Evolutionary conservation across 1,140 invertebrate genomes (phyloP).

Genomic region (Brachionus calyciflorus): DNA sequence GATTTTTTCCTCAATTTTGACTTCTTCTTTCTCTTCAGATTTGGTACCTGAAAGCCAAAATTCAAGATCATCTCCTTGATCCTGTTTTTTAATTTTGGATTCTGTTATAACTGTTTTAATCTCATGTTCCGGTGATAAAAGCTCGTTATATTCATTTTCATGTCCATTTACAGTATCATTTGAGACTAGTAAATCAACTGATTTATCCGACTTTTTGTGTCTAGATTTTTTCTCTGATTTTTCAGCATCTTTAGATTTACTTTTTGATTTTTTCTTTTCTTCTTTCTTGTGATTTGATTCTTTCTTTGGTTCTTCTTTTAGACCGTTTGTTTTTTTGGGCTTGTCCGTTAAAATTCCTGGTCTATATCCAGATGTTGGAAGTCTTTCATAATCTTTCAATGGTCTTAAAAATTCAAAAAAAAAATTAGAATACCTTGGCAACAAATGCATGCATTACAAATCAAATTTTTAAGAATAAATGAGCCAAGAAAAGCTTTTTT

Average conservation of each 20-base stretch:
- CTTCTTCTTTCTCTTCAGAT: background rate
- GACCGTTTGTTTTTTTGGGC: background rate
- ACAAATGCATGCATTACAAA: too few relatives aligned
- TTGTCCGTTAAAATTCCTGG: background rate
- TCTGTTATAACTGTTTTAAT: too few relatives aligned
- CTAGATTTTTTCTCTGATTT: conserved; percentile 6
- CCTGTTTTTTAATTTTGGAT: background rate
- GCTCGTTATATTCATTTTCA: conserved; percentile 31
- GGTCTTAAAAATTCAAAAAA: conserved; percentile 12
- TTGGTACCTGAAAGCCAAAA: conserved; percentile 17
- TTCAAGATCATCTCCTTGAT: conserved; percentile 36
- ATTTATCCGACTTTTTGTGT: conserved; percentile 11
- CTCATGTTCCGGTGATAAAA: conserved; percentile 24
- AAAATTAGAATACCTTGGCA: background rate
- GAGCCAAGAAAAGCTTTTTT: too few relatives aligned
- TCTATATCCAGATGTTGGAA: background rate
- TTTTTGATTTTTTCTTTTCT: conserved; percentile 35
- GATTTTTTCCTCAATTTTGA: background rate
- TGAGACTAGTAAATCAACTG: background rate
- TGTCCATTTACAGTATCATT: background rate
- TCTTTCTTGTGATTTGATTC: too few relatives aligned
- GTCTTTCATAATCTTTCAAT: background rate
- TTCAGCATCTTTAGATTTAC: background rate
- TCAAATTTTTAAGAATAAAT: too few relatives aligned
- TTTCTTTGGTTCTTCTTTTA: background rate